These are phyloP conservation scores for Riptortus pedestris DNA, from an alignment of 1,140 invertebrate genomes.

Conservation along the genomic window DNA sequence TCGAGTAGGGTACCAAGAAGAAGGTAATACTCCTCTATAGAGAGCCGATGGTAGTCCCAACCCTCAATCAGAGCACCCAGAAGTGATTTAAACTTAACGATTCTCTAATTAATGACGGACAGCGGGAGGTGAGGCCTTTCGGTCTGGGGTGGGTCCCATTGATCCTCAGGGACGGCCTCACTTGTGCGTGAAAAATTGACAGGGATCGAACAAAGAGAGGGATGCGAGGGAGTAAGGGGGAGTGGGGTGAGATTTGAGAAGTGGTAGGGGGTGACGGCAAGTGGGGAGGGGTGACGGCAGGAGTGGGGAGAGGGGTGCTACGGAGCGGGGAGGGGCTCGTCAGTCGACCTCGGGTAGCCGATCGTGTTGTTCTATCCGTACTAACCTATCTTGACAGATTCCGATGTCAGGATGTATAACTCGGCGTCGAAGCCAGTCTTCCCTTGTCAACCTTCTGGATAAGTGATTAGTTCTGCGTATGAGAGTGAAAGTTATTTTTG, in stretches of 20 bases:
- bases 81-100: neutral
- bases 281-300: constrained; percentile 23
- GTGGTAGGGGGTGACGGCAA: constrained; percentile 25
- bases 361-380: no score
- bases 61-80: no score
- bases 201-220: constrained; percentile 17
- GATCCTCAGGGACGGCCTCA: constrained; percentile 10
- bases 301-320: neutral
- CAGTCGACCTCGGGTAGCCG: neutral
- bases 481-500: no score
- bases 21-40: no score
- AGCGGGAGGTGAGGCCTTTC: neutral
- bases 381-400: no score
- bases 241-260: constrained; percentile 28
- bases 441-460: no score
- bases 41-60: no score
- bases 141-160: neutral
- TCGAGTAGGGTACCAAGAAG: no score
- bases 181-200: constrained; percentile 27
- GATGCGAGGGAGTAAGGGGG: constrained; percentile 27
- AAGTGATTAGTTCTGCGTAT: neutral
- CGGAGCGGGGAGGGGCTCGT: constrained; percentile 26
- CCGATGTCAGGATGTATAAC: no score
- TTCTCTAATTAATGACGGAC: neutral
- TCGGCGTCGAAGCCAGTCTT: no score